Evolutionary conservation across 2,888 invertebrate genomes (phyloP).

Genomic region (Pardosa pseudoannulata): DNA sequence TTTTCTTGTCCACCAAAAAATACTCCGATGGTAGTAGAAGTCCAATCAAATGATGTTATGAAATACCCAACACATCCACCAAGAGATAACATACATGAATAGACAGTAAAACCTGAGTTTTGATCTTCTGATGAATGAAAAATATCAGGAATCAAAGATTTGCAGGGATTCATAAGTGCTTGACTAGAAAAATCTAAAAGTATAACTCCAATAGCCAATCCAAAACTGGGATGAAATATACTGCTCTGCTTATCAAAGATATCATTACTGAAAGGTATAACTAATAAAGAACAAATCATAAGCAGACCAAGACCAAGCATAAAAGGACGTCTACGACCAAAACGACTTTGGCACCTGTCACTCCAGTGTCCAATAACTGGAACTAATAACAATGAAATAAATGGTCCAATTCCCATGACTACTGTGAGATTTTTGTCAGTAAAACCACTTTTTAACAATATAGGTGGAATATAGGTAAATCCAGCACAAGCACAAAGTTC

Average conservation of each 20-base stretch:
- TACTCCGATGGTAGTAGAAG: constrained; percentile 57
- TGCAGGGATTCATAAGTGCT: constrained; percentile 76
- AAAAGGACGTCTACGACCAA: constrained; percentile 79
- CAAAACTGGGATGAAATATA: constrained; percentile 60
- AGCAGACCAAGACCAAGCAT: constrained; percentile 78
- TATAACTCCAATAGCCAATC: constrained; percentile 75
- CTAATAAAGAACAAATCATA: constrained; percentile 77
- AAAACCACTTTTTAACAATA: constrained; percentile 79
- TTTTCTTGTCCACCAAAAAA: constrained; percentile 75
- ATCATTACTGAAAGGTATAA: constrained; percentile 77
- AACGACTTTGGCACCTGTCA: constrained; percentile 77
- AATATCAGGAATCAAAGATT: constrained; percentile 76
- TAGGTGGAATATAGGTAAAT: constrained; percentile 79
- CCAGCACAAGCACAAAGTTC: constrained; percentile 79
- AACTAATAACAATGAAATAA: constrained; percentile 78
- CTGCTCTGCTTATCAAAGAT: constrained; percentile 55
- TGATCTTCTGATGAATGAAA: constrained; percentile 73
- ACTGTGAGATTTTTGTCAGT: constrained; percentile 78
- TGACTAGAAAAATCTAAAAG: constrained; percentile 75
- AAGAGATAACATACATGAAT: constrained; percentile 76
- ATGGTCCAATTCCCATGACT: constrained; percentile 79
- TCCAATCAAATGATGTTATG: constrained; percentile 76
- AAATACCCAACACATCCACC: constrained; percentile 77
- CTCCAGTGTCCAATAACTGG: constrained; percentile 79
- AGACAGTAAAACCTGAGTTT: constrained; percentile 75